A percentile compares a stretch with the other conserved stretches of the same genome.
These are phyloP conservation scores for Formicarius rufipectus DNA, from an alignment of 2,113 vertebrate genomes.

Conservation along the genomic window DNA sequence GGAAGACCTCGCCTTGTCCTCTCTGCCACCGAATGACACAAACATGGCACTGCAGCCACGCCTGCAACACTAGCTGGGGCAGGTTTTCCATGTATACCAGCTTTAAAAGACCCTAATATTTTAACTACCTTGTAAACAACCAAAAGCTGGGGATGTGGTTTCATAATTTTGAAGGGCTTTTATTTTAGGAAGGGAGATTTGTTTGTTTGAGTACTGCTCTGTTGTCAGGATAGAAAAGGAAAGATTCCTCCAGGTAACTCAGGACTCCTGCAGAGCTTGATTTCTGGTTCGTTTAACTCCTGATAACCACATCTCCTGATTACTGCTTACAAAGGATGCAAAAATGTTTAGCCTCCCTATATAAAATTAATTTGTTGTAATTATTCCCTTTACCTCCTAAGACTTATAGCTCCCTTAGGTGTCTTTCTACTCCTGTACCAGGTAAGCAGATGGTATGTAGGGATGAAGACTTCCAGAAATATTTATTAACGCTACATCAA, in stretches of 20 bases:
- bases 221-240: background rate
- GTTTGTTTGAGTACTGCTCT: background rate
- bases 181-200: background rate
- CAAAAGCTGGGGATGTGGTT: background rate
- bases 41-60: too few species aligned
- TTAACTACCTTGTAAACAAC: background rate
- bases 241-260: background rate
- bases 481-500: background rate
- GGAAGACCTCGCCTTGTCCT: too few species aligned
- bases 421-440: background rate
- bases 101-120: background rate
- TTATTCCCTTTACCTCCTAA: background rate
- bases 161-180: background rate
- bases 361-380: background rate
- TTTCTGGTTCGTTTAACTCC: background rate
- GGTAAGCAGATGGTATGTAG: background rate
- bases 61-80: too few species aligned
- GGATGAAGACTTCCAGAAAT: background rate
- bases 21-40: too few species aligned
- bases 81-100: background rate
- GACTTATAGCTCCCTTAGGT: background rate
- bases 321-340: background rate
- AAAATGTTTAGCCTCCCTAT: background rate
- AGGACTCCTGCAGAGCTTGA: background rate
- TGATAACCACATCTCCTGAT: background rate